Base-by-base conservation (phyloP, 2,888 invertebrate species). In the Synanthedon tipuliformis region DNA sequence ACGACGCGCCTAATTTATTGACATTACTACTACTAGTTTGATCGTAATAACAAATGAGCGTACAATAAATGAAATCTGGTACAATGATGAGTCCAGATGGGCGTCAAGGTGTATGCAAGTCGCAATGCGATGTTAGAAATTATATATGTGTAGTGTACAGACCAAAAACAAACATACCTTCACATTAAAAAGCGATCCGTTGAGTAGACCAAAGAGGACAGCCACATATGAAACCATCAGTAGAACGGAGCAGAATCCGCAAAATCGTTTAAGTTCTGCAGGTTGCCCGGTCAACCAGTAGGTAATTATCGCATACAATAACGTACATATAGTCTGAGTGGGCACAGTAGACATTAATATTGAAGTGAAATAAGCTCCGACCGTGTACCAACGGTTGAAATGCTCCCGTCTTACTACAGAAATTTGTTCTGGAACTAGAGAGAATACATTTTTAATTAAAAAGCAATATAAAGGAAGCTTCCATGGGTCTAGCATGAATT, bases 211-310 rank as follows among this genome's bases (percentile, higher is more conserved):
- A 53, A 96, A 89, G 61, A 93, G 93, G 73, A 98, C 94, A 8
- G 96, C 93, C 4, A 96, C 94, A 50, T 96, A 89, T 0, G 95
- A 93, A 0, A 95, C 92, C 59, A 95, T 84, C 7, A 94, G 87
- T 48, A 93, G 90, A 63, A 95, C 92, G 50, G 90, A 81, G 51
- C 92, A 88, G 78, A 93, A 96, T 58, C 92, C 84, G 5, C 89
- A 69, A 68, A 97, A 92, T 54, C 98, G 89, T 59, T 86, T 80
- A 0, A 89, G 62, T 62, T 97, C 96, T n/a, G 88, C 69, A 0
- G 97, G 95, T 71, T 98, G 97, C 16, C 92, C 92, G 0, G 97
- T 97, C 89, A 98, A 88, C 78, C 91, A 91, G 80, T 96, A 98
- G 0, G 95, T 93, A 51, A 96, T 91, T 54, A 90, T 73, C 7